Evolutionary conservation across 2,113 vertebrate genomes (phyloP), one percentile per base, ranked within the genome.

Genomic region (Caloenas nicobarica): DNA sequence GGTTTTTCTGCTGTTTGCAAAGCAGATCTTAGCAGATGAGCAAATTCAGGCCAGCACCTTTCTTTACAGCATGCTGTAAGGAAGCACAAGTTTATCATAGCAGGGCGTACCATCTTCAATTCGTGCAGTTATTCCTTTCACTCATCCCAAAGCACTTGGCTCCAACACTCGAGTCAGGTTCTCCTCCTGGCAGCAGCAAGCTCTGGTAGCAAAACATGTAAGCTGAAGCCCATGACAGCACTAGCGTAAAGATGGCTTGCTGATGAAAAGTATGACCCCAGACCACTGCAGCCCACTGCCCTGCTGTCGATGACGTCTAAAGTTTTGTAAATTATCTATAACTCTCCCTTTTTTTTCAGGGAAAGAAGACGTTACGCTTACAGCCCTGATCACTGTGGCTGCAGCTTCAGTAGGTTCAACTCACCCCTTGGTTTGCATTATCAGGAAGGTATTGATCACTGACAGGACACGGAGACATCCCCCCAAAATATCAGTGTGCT

Each of bases 171-270:
- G 31, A 23, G 9, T 31, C 40, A 26, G 11, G 60, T 76, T 86
- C 57, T 56, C 23, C 12, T 28, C 33, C 40, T 17, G 31, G 46
- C 53, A 73, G 71, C 10, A 65, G 24, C 44, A 44, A 70, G n/a
- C 31, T 31, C 82, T 60, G 34, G n/a, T 23, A 73, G 66, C 1
- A 3, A 82, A 58, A 2, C 1, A 8, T 3, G 12, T 14, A 23
- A 83, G 28, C 31, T 51, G 48, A 46, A 34, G 40, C 7, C 7
- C 19, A 13, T 15, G 44, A 72, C 18, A 46, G 34, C 48, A 68
- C 28, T 1, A 34, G 34, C 5, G 2, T 51, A 78, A 73, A 0
- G 2, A 76, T 0, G 38, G 26, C 56, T n/a, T 70, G n/a, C 56
- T 31, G 7, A 90, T 33, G 24, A 62, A 48, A 86, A 74, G 33